Conservation (phyloP, 2,113 vertebrate genomes). For the Calyptomena viridis region DNA sequence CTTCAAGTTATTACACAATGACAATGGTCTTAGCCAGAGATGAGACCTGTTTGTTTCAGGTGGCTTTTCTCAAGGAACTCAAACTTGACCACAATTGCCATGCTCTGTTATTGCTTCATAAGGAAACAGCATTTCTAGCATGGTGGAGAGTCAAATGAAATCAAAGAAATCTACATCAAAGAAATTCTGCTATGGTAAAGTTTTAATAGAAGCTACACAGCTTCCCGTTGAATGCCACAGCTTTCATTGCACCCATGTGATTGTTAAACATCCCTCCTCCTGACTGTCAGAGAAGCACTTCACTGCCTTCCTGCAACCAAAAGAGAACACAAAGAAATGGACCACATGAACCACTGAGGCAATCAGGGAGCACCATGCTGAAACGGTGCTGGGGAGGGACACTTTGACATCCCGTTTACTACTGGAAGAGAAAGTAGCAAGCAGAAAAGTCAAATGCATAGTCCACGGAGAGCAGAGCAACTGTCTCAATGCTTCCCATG, state of each 20-base stretch:
- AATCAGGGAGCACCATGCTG: not conserved
- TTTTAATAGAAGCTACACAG: not conserved
- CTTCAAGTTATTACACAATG: not conserved
- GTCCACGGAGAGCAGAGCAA: not conserved
- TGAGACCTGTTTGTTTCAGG: not conserved
- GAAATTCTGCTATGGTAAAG: not conserved
- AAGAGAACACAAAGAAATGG: fast-evolving
- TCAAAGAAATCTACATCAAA: not conserved
- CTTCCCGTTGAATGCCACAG: not conserved
- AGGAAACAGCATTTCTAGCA: not conserved
- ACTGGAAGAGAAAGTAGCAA: not conserved
- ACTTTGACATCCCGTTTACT: fast-evolving
- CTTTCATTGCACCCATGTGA: fast-evolving
- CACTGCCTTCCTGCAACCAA: not conserved
- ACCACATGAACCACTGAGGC: fast-evolving
- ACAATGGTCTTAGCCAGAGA: not conserved
- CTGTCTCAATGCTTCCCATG: not conserved
- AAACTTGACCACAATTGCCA: not conserved
- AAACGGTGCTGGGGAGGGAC: fast-evolving
- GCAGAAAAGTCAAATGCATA: not conserved
- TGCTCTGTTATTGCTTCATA: not conserved
- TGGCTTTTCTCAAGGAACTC: not conserved
- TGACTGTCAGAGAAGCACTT: not conserved
- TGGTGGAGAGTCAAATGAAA: not conserved
- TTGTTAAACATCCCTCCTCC: not conserved